phyloP scores from a whole-genome alignment of 2,113 vertebrate genomes.

The Platichthys flesus region DNA sequence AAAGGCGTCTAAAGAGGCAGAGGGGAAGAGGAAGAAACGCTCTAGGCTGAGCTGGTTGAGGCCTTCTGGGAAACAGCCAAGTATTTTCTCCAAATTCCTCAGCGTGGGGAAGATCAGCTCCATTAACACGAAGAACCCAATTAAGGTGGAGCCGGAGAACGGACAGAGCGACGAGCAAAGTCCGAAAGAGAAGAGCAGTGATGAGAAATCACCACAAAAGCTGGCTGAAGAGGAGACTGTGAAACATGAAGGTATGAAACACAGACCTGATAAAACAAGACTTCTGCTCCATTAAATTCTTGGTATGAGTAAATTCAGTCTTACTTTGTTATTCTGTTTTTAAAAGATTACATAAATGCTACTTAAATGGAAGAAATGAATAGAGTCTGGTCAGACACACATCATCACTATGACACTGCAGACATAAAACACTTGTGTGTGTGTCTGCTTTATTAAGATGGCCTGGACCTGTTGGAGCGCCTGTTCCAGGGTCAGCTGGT shows the following conservation, averaged over 20 bases:
- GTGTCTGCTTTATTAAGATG: constrained; percentile 67
- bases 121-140: constrained; percentile 77
- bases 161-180: constrained; percentile 43
- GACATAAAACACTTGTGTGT: not conserved
- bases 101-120: constrained; percentile 89
- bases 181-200: not conserved
- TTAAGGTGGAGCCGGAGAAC: constrained; percentile 70
- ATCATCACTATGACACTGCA: too few relatives aligned
- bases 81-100: constrained; percentile 96
- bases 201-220: not conserved
- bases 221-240: not conserved
- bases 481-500: constrained; percentile 96
- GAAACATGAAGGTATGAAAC: constrained; percentile 58
- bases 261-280: not conserved
- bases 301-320: too few relatives aligned
- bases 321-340: too few relatives aligned
- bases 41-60: constrained; percentile 89
- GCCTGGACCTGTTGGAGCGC: constrained; percentile 91
- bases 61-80: constrained; percentile 90
- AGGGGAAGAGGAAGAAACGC: constrained; percentile 87
- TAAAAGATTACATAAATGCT: too few relatives aligned
- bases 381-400: too few relatives aligned
- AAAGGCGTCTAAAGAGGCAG: constrained; percentile 67
- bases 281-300: too few relatives aligned
- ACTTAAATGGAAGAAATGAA: too few relatives aligned